A percentile compares a stretch with the other conserved stretches of the same genome.
phyloP scores from a whole-genome alignment of 2,797 vertebrate genomes.

The Gobio occitaniae region DNA sequence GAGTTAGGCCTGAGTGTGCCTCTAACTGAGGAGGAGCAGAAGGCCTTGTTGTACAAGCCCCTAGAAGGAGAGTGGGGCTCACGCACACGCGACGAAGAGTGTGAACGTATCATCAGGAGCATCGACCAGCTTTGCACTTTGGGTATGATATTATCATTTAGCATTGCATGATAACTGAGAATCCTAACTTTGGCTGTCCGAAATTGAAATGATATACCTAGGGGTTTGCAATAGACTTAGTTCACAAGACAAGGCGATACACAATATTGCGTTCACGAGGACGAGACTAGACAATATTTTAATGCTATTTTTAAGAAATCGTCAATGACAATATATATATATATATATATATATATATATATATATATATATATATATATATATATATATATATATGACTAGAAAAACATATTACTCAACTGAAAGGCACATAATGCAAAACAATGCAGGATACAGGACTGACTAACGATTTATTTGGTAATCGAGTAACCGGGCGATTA shows the following conservation, averaged over 20 bases:
- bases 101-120: conserved; percentile 91
- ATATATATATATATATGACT: neutral
- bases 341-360: too few species aligned
- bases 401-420: neutral
- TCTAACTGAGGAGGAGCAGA: conserved; percentile 88
- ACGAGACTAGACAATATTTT: neutral
- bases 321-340: neutral
- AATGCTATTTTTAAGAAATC: neutral
- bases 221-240: neutral
- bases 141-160: conserved; percentile 75
- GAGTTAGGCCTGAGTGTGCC: conserved; percentile 95
- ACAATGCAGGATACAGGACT: too few species aligned
- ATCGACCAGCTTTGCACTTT: conserved; percentile 94
- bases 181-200: neutral
- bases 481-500: too few species aligned
- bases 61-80: conserved; percentile 97
- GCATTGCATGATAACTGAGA: neutral
- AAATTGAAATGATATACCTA: neutral
- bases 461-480: too few species aligned
- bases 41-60: conserved; percentile 90
- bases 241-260: too few species aligned
- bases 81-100: conserved; percentile 88
- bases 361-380: too few species aligned
- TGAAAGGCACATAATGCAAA: too few species aligned
- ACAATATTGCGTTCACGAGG: too few species aligned